Base-by-base conservation (phyloP, 1,140 invertebrate species). In the Aphis gossypii region DNA sequence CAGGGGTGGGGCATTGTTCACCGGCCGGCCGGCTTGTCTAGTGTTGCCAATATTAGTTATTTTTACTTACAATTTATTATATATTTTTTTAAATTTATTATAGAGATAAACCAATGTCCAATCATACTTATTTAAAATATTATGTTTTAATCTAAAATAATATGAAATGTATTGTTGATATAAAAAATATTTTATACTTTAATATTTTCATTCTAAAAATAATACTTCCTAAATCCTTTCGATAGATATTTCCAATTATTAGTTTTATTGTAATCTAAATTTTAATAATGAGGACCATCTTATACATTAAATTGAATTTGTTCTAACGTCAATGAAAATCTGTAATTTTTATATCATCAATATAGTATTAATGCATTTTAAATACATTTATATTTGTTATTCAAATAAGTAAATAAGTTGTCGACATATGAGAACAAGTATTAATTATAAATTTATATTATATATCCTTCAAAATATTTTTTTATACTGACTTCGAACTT, bases 11-110 rank as follows among this genome's bases (percentile, higher is more conserved):
- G 35, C 21, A 48, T 54, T 89, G 35, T 89, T 89, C 9, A 38
- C 48, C 48, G 87, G n/a, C 48, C 48, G 87, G n/a, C 48, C 87
- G 48, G 87, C 35, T 89, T 21, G 35, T 89, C 87, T 89, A 89
- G 87, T 89, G 87, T 89, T 89, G 21, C 87, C 87, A 89, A 89
- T 89, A 54, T 51, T 35, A 21, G 41, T 38, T 82, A 21, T 38
- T 35, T 82, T 82, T 82, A 30, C 60, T 30, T n/a, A 68, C 30
- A 68, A 68, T n/a, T 68, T 51, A 51, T 51, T 51, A 41, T 41
- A 41, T 41, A 41, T 41, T 1, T 41, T 41, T 41, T 41, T 41
- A 41, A 41, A 41, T 41, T 41, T 41, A 68, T 68, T 68, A 30
- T 68, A 11, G 11, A 68, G 60, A 68, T 14, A 68, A 68, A 68